Conservation (phyloP, 1,140 invertebrate genomes). For the Hetaerina americana region DNA sequence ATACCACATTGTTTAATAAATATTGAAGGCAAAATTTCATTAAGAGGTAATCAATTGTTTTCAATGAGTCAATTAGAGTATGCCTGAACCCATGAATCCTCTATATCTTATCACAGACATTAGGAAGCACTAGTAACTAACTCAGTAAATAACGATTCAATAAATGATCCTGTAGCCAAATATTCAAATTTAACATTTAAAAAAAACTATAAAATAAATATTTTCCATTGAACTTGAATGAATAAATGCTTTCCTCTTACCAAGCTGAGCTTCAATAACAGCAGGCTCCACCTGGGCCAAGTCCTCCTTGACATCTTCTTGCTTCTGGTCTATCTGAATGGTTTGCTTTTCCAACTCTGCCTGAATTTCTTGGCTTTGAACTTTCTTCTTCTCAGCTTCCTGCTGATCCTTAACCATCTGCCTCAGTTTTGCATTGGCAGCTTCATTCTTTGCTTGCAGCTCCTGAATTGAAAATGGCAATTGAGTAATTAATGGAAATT, state of each 20-base stretch:
- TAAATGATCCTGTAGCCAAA: no score
- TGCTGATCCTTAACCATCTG: conserved; percentile 99
- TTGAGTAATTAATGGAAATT: no score
- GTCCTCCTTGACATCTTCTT: conserved; percentile 86
- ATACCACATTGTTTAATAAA: no score
- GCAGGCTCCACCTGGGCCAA: conserved; percentile 94
- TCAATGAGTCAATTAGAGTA: no score
- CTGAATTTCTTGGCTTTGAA: conserved; percentile 95
- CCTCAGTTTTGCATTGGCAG: conserved; percentile 94
- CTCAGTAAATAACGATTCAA: no score
- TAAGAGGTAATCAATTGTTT: no score
- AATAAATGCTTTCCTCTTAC: conserved; percentile 47
- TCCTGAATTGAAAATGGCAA: no score
- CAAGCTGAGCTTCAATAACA: conserved; percentile 94
- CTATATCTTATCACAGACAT: no score
- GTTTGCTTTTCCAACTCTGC: conserved; percentile 79
- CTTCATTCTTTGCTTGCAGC: conserved; percentile 96
- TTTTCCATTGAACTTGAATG: not conserved
- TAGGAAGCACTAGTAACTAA: no score
- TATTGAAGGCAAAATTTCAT: no score
- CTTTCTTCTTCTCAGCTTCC: conserved; percentile 98
- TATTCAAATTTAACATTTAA: no score
- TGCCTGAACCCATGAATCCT: no score
- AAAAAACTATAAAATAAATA: conserved; percentile 4
- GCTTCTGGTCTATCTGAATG: conserved; percentile 83